A percentile compares a stretch with the other conserved stretches of the same genome.
Evolutionary conservation across 2,113 vertebrate species (phyloP).

Genomic region (Genyomyrus donnyi): DNA sequence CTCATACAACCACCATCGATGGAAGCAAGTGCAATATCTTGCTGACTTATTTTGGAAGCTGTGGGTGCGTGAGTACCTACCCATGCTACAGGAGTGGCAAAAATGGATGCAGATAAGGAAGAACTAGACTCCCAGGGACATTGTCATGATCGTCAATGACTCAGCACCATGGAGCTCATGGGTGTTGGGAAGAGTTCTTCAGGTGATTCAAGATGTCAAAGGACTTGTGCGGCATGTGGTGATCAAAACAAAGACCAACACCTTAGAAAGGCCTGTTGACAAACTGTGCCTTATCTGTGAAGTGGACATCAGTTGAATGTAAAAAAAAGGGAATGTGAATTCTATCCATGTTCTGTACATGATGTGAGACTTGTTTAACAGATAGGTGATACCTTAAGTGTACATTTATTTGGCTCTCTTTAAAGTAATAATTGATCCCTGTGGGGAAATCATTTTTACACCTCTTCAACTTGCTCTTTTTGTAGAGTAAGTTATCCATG

Average conservation of each 20-base stretch:
- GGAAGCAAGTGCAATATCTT: conserved; percentile 12
- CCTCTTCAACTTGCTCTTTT: no score
- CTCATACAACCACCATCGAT: background rate
- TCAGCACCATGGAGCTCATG: background rate
- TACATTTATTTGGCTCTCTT: no score
- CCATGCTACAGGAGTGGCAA: conserved; percentile 14
- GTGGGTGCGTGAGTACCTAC: conserved; percentile 21
- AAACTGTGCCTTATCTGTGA: background rate
- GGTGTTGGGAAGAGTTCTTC: background rate
- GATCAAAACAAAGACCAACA: background rate
- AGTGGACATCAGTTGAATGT: background rate
- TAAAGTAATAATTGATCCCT: no score
- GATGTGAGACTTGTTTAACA: background rate
- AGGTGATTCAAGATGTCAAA: background rate
- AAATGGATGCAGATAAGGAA: conserved; percentile 16
- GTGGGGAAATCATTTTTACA: no score
- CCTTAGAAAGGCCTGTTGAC: background rate
- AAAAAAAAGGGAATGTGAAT: background rate
- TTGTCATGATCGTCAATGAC: background rate
- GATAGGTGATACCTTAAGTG: no score
- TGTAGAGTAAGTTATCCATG: no score
- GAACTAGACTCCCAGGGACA: background rate
- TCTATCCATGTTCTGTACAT: background rate
- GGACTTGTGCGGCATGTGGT: background rate
- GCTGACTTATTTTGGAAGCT: conserved; percentile 18